A percentile compares a stretch with the other conserved stretches of the same genome.
These are phyloP conservation scores for Catocala fraxini DNA, from an alignment of 2,888 invertebrate species.

Conservation along the genomic window DNA sequence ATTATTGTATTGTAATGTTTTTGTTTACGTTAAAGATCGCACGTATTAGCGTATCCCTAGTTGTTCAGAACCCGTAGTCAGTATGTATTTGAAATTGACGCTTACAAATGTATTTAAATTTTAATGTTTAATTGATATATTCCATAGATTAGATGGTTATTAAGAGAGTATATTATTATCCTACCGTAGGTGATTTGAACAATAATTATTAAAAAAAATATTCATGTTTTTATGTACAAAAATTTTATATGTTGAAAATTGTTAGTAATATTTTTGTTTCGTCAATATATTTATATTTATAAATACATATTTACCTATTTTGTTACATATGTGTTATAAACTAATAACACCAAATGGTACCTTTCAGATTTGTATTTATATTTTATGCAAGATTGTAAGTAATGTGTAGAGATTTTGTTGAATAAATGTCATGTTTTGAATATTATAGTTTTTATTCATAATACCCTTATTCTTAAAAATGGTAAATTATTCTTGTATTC, in stretches of 20 bases:
- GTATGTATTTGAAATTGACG: slow-evolving; percentile 67
- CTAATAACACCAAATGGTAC: slow-evolving; percentile 85
- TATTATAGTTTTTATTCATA: slow-evolving; percentile 4
- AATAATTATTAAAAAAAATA: slow-evolving; percentile 62
- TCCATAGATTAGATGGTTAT: slow-evolving; percentile 63
- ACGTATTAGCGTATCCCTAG: slow-evolving; percentile 52
- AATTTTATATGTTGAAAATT: slow-evolving; percentile 58
- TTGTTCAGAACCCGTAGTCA: slow-evolving; percentile 59
- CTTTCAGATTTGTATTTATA: slow-evolving; percentile 74
- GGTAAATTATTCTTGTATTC: too few relatives aligned
- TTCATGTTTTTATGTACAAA: slow-evolving; percentile 62
- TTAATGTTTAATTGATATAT: slow-evolving; percentile 65
- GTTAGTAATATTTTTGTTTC: slow-evolving; percentile 57
- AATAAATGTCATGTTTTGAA: slow-evolving; percentile 86
- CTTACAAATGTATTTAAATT: slow-evolving; percentile 65
- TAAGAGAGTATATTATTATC: slow-evolving; percentile 60
- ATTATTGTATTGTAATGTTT: slow-evolving; percentile 20
- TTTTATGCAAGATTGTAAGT: slow-evolving; percentile 75
- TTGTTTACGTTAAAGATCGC: slow-evolving; percentile 24
- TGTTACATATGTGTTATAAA: slow-evolving; percentile 69
- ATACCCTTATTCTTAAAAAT: too few relatives aligned
- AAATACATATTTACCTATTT: slow-evolving; percentile 69
- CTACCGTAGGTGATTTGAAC: slow-evolving; percentile 72
- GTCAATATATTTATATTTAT: slow-evolving; percentile 63
- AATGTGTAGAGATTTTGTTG: slow-evolving; percentile 85